Evolutionary conservation across 2,797 vertebrate genomes (phyloP).

Genomic region (Tamandua tetradactyla): DNA sequence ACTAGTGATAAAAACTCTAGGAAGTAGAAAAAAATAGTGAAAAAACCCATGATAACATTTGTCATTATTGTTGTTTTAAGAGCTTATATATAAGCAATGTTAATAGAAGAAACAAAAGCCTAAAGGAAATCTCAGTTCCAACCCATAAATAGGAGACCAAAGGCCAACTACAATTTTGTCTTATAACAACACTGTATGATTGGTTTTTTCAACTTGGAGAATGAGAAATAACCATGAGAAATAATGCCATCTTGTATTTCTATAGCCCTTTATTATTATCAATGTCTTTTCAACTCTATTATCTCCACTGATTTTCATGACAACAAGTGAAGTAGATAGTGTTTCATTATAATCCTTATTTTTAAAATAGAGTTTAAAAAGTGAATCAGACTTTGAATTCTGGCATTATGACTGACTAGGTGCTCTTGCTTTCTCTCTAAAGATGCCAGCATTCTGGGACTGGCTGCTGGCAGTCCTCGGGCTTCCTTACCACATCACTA

Average conservation of each 20-base stretch:
- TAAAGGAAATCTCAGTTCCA: neutral
- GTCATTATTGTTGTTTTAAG: neutral
- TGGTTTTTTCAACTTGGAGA: neutral
- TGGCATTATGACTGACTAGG: neutral
- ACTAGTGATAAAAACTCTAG: neutral
- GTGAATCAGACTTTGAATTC: neutral
- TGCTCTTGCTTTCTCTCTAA: neutral
- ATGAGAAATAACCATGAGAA: neutral
- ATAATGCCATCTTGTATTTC: neutral
- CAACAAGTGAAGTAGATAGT: neutral
- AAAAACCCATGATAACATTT: neutral
- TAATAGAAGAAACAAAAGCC: neutral
- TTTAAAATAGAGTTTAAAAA: neutral
- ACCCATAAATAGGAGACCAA: neutral
- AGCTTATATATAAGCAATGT: neutral
- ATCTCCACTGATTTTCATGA: neutral
- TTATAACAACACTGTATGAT: neutral
- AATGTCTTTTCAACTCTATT: neutral
- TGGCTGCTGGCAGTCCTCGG: no score
- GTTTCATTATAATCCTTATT: neutral
- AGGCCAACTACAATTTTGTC: neutral
- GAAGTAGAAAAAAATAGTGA: neutral
- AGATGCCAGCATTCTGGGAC: no score
- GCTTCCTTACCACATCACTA: no score
- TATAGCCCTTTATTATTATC: neutral